A percentile compares a stretch with the other conserved stretches of the same genome.
Evolutionary conservation across 2,888 invertebrate species (phyloP).

Genomic region (Euphydryas editha): DNA sequence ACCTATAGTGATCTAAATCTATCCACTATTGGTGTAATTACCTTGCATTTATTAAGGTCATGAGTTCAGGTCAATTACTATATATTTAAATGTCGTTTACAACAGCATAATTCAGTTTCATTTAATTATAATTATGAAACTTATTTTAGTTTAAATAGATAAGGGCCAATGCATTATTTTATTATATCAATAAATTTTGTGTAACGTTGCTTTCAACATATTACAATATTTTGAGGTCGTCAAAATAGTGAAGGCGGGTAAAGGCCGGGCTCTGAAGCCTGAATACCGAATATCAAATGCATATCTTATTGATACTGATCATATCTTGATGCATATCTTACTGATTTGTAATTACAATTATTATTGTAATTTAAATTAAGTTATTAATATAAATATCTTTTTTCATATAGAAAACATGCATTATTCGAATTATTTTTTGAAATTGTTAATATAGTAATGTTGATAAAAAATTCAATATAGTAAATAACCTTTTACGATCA

Average conservation of each 20-base stretch:
- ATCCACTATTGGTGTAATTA: conserved; percentile 23
- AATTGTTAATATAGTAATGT: background rate
- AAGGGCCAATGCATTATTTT: conserved; percentile 4
- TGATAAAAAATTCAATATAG: background rate
- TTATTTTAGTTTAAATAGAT: background rate
- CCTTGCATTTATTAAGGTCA: conserved; percentile 8
- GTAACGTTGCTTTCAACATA: background rate
- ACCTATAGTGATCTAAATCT: conserved; percentile 18
- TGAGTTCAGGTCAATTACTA: background rate
- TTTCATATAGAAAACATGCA: too few species aligned
- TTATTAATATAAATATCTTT: too few species aligned
- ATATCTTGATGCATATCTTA: conserved; percentile 52
- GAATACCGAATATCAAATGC: conserved; percentile 20
- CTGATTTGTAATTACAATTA: conserved; percentile 23
- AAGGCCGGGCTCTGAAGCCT: conserved; percentile 38
- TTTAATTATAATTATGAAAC: background rate
- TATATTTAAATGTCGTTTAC: background rate
- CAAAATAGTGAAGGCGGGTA: conserved; percentile 24
- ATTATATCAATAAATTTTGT: background rate
- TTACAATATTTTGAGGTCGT: conserved; percentile 18
- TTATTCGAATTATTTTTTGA: too few species aligned
- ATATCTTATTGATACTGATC: conserved; percentile 32
- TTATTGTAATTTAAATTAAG: background rate
- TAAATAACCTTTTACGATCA: background rate
- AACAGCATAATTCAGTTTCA: background rate